phyloP scores from a whole-genome alignment of 2,888 invertebrate species.

The Tiliacea citrago region DNA sequence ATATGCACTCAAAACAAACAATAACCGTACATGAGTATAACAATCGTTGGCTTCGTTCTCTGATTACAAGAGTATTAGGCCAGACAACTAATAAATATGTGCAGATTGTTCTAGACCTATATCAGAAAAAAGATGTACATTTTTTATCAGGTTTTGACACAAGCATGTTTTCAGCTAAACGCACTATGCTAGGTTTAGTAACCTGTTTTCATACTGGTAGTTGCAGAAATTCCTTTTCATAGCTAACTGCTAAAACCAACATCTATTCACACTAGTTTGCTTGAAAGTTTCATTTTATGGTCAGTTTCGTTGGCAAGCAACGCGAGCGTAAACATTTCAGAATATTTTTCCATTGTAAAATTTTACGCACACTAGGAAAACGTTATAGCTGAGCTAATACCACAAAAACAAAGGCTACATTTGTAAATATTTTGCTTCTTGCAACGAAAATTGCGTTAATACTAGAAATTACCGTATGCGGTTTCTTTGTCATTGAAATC shows the following conservation, averaged over 20 bases:
- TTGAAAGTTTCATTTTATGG: slow-evolving; percentile 48
- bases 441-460: slow-evolving; percentile 37
- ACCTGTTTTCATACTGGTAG: neutral
- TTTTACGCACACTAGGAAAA: slow-evolving; percentile 15
- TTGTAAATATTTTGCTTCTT: slow-evolving; percentile 31
- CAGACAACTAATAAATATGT: slow-evolving; percentile 26
- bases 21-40: slow-evolving; percentile 62
- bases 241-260: slow-evolving; percentile 37
- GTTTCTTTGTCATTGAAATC: slow-evolving; percentile 58
- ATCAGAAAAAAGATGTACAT: neutral
- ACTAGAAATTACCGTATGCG: slow-evolving; percentile 49
- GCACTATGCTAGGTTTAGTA: neutral
- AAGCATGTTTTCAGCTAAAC: neutral
- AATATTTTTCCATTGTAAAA: slow-evolving; percentile 10
- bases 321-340: slow-evolving; percentile 27
- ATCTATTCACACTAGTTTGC: slow-evolving; percentile 28
- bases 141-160: neutral
- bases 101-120: slow-evolving; percentile 17
- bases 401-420: slow-evolving; percentile 31
- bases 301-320: slow-evolving; percentile 23
- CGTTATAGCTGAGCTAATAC: slow-evolving; percentile 26
- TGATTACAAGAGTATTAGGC: slow-evolving; percentile 56
- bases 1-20: slow-evolving; percentile 66
- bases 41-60: slow-evolving; percentile 56
- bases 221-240: neutral